A percentile compares a stretch with the other conserved stretches of the same genome.
phyloP scores from a whole-genome alignment of 2,888 invertebrate genomes.

The Aporophyla lueneburgensis region DNA sequence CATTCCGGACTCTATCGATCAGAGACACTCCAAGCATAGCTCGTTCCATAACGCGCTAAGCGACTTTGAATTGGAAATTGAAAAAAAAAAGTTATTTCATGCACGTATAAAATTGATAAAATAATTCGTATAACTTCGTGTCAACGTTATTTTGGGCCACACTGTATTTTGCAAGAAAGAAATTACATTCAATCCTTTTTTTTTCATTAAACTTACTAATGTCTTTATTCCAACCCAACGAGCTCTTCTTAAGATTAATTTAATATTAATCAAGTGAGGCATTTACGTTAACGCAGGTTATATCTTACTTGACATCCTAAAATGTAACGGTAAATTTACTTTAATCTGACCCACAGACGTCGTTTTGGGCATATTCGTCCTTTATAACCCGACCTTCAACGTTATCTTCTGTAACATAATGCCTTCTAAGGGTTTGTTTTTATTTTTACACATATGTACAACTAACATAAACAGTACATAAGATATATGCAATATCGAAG shows the following conservation, averaged over 20 bases:
- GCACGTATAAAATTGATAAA: too few species aligned
- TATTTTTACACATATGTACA: slow-evolving; percentile 10
- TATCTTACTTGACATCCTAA: slow-evolving; percentile 38
- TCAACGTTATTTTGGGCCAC: too few species aligned
- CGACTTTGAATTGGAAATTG: too few species aligned
- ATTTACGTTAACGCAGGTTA: slow-evolving; percentile 37
- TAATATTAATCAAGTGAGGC: slow-evolving; percentile 34
- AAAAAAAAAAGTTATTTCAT: too few species aligned
- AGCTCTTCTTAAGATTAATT: slow-evolving; percentile 26
- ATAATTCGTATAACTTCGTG: too few species aligned
- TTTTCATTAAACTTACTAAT: not conserved
- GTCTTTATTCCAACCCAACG: slow-evolving; percentile 1
- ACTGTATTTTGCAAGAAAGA: not conserved
- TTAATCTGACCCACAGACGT: slow-evolving; percentile 44
- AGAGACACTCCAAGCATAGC: too few species aligned
- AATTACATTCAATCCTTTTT: not conserved
- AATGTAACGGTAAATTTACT: slow-evolving; percentile 43
- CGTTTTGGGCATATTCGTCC: slow-evolving; percentile 39
- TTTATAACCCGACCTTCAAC: slow-evolving; percentile 24
- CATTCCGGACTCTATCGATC: too few species aligned
- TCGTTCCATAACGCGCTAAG: too few species aligned
- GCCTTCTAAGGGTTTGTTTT: slow-evolving; percentile 19
- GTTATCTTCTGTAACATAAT: slow-evolving; percentile 20
- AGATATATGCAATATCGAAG: not conserved
- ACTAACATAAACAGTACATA: not conserved